Conservation (phyloP, 1,140 invertebrate genomes). For the Acromyrmex echinatior region DNA sequence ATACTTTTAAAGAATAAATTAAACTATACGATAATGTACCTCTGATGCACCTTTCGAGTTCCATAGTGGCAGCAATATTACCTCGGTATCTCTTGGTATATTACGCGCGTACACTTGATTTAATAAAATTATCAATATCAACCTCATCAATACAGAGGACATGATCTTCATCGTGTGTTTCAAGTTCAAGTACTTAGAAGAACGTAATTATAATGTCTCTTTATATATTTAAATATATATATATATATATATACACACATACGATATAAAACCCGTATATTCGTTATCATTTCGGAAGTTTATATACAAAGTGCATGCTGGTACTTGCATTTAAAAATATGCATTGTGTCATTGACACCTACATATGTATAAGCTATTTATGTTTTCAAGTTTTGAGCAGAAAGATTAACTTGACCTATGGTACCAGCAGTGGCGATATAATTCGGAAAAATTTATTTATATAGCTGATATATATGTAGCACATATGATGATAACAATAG, state of each 20-base stretch:
- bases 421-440: not conserved
- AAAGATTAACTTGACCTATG: conserved; percentile 28
- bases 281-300: conserved; percentile 64
- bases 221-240: conserved; percentile 70
- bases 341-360: conserved; percentile 72
- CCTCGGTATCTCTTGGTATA: conserved; percentile 57
- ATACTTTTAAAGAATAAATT: not conserved
- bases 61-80: conserved; percentile 75
- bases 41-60: conserved; percentile 55
- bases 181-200: conserved; percentile 70
- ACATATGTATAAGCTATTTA: not conserved
- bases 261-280: conserved; percentile 65
- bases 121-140: conserved; percentile 59
- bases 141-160: conserved; percentile 62
- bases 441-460: conserved; percentile 13
- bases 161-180: conserved; percentile 68
- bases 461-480: not conserved
- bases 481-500: not conserved
- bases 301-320: conserved; percentile 52
- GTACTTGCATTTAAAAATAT: conserved; percentile 42
- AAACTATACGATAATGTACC: conserved; percentile 51
- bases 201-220: conserved; percentile 67
- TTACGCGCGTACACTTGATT: not conserved
- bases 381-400: not conserved
- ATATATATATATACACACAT: conserved; percentile 6